A percentile compares a stretch with the other conserved stretches of the same genome.
phyloP scores from a whole-genome alignment of 2,888 invertebrate genomes.

The Pristionchus fissidentatus region DNA sequence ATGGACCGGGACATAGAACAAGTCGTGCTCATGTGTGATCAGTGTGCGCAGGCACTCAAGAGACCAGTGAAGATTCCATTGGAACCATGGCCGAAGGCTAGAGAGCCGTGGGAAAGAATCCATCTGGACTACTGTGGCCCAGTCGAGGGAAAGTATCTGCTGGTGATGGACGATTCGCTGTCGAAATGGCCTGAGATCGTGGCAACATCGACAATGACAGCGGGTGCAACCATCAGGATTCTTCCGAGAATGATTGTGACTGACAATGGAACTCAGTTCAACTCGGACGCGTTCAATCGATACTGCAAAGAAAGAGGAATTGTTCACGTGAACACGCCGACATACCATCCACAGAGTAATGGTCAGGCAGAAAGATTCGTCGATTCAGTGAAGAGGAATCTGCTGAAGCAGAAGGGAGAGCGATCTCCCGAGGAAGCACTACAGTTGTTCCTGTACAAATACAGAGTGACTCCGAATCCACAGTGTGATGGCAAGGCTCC shows the following conservation, averaged over 20 bases:
- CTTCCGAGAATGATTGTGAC: conserved; percentile 56
- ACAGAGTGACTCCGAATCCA: background rate
- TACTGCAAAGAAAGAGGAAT: conserved; percentile 54
- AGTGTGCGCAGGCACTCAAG: conserved; percentile 56
- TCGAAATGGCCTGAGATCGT: conserved; percentile 1
- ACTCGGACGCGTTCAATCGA: background rate
- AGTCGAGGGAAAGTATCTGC: conserved; percentile 67
- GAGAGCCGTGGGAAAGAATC: background rate
- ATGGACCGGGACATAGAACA: conserved; percentile 56
- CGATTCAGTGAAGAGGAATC: conserved; percentile 58
- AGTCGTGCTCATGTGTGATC: conserved; percentile 55
- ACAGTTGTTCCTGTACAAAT: background rate
- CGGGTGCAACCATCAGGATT: background rate
- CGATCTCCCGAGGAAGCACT: conserved; percentile 21
- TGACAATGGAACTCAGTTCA: background rate
- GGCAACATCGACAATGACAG: background rate
- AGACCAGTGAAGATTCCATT: conserved; percentile 59
- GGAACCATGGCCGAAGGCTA: background rate
- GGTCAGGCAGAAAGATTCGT: conserved; percentile 70
- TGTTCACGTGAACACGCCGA: conserved; percentile 58
- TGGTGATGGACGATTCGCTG: conserved; percentile 76
- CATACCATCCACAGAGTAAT: conserved; percentile 70
- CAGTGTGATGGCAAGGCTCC: background rate
- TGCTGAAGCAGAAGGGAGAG: conserved; percentile 40
- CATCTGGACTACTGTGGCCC: conserved; percentile 73